These are phyloP conservation scores for Bombus fervidus DNA, from an alignment of 1,140 invertebrate species.

Conservation along the genomic window DNA sequence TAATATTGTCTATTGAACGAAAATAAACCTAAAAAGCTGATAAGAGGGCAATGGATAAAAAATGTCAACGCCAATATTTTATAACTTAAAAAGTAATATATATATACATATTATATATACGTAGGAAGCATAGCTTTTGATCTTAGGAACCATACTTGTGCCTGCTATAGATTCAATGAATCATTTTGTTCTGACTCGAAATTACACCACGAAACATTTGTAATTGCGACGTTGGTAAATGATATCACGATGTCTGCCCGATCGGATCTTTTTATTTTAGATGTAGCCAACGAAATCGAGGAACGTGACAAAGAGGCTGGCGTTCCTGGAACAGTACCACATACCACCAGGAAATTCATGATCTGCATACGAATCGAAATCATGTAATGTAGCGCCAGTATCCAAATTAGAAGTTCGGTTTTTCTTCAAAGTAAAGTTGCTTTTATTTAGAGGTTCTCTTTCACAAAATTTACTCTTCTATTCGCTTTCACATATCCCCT, in stretches of 20 bases:
- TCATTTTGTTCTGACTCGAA: neutral
- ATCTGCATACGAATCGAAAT: conserved; percentile 31
- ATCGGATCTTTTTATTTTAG: conserved; percentile 21
- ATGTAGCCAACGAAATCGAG: neutral
- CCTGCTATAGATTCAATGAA: neutral
- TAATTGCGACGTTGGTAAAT: conserved; percentile 8
- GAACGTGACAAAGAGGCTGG: conserved; percentile 28
- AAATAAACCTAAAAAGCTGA: neutral
- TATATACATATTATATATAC: neutral
- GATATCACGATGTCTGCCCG: neutral
- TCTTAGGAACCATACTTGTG: neutral
- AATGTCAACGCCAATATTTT: neutral
- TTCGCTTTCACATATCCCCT: neutral
- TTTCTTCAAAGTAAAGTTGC: too few relatives aligned
- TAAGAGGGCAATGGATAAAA: neutral
- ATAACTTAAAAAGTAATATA: neutral
- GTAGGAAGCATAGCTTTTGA: neutral
- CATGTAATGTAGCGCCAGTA: neutral
- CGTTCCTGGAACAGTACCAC: conserved; percentile 21
- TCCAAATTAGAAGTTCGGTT: neutral
- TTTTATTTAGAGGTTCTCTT: neutral
- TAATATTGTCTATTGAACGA: neutral
- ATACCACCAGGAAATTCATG: conserved; percentile 28
- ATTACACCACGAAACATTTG: conserved; percentile 1
- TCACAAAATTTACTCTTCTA: neutral